phyloP scores from a whole-genome alignment of 2,888 invertebrate genomes.

The Xestoiulus laeticollis region DNA sequence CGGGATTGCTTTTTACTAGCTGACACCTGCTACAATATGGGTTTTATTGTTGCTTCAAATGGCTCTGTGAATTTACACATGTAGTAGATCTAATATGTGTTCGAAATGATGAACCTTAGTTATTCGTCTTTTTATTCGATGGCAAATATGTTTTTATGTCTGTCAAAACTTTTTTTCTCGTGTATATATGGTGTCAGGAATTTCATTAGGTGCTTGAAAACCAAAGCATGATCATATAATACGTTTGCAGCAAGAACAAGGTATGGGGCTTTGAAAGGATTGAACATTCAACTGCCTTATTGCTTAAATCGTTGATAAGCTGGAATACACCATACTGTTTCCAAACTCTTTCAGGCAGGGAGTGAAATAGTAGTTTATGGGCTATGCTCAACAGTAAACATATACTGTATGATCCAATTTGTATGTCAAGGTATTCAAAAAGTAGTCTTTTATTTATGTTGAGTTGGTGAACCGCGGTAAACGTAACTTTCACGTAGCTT shows the following conservation, averaged over 20 bases:
- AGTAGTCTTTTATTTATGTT: background rate
- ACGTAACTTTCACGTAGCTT: background rate
- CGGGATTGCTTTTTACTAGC: background rate
- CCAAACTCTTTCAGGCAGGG: background rate
- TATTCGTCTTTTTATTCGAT: background rate
- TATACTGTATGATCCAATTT: background rate
- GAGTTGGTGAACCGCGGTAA: background rate
- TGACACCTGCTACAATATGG: background rate
- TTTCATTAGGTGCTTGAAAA: background rate
- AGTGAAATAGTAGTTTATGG: background rate
- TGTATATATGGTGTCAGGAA: background rate
- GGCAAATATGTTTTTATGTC: background rate
- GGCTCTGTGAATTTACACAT: background rate
- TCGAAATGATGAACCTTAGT: background rate
- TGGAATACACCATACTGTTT: background rate
- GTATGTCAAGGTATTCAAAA: background rate
- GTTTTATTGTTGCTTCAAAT: slow-evolving; percentile 10
- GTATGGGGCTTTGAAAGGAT: background rate
- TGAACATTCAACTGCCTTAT: background rate
- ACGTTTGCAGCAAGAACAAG: background rate
- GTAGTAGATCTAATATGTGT: background rate
- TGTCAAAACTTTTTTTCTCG: background rate
- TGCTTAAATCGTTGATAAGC: background rate
- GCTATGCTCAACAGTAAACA: background rate
- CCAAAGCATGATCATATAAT: background rate